Evolutionary conservation across 2,888 invertebrate genomes (phyloP), one percentile per base, ranked within the genome.

Genomic region (Macrosoma leucophasiata): DNA sequence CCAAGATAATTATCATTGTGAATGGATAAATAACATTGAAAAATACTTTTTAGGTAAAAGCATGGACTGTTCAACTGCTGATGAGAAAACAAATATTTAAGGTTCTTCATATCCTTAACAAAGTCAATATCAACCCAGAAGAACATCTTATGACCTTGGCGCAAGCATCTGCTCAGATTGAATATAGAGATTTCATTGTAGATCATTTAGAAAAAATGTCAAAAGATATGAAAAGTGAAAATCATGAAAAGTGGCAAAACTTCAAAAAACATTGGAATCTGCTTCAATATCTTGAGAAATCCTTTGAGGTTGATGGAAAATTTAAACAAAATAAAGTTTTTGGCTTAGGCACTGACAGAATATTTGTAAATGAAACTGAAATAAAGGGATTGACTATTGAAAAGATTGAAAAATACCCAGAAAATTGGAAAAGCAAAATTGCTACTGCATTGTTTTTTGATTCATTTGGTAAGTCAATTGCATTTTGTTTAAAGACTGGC

Each of bases 141-240:
- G 74, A 77, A 20, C 88, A 89, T 52, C 73, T 91, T 27, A 79
- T 84, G 58, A 63, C 70, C 6, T 67, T 89, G 24, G 90, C 90
- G 9, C 64, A 85, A 42, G 86, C 87, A 27, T 89, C 89, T 20
- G 65, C 74, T 19, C 84, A 89, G 41, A 84, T 86, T 42, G 78
- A 79, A 15, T 72, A 91, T 28, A 82, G 91, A 50, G 88, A 91
- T 49, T 89, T 89, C 48, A 85, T 93, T 44, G 86, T 90, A 10
- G 87, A 88, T 29, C 87, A 92, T 58, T 65, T 93, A 36, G 81
- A 84, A 23, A 87, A 86, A 41, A 71, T 81, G 15, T 65, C 73
- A 6, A 71, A 84, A 10, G 73, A 76, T 10, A 72, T 84, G 43
- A 62, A 55, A 26, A 41, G 41, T 31, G 73, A 79, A 29, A 71